Evolutionary conservation across 2,113 vertebrate genomes (phyloP).

Genomic region (Trogon surrucura): DNA sequence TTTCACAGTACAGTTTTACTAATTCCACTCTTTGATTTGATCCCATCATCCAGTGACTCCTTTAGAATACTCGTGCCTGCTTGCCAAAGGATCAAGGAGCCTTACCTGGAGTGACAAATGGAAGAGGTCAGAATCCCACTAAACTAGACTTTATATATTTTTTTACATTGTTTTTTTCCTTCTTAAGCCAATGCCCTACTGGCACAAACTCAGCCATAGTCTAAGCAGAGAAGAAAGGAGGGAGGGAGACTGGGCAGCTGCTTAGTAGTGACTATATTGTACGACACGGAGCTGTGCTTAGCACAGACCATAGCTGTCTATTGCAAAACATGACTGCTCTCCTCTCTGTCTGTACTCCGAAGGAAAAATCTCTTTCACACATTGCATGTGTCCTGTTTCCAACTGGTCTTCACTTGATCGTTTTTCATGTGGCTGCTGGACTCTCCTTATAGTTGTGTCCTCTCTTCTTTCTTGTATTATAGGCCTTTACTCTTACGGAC

Average conservation of each 20-base stretch:
- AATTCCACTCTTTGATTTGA: background rate
- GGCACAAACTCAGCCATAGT: background rate
- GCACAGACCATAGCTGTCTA: background rate
- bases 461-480: background rate
- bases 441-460: background rate
- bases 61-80: background rate
- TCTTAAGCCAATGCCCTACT: background rate
- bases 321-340: background rate
- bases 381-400: background rate
- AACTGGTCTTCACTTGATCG: background rate
- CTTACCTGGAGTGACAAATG: background rate
- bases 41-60: background rate
- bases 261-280: background rate
- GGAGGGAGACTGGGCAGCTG: background rate
- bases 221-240: background rate
- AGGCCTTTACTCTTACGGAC: background rate
- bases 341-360: background rate
- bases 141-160: background rate
- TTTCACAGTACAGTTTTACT: background rate
- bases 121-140: background rate
- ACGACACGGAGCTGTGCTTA: background rate
- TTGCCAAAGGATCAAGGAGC: background rate
- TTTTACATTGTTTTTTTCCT: background rate
- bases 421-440: background rate
- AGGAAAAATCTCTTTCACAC: background rate